Base-by-base conservation (phyloP, 92 coral and sea anemone genomes). In the Blastomussa wellsi region DNA sequence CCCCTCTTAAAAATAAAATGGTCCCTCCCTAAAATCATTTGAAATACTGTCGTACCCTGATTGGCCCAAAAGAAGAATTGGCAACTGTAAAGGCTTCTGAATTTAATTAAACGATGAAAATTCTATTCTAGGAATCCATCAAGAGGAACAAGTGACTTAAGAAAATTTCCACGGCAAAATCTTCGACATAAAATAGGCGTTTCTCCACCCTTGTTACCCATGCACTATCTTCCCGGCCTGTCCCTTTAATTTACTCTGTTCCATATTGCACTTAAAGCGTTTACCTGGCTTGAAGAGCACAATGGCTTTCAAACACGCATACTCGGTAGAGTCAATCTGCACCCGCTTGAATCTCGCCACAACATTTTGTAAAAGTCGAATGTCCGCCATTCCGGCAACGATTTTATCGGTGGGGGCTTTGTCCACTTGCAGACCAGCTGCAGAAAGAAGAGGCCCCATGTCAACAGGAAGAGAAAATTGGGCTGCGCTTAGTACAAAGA, bases 201-300 rank as follows among this genome's bases (percentile, higher is more conserved):
- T n/a, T n/a, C n/a, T n/a, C n/a, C n/a, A n/a, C n/a, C n/a, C n/a
- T n/a, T n/a, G n/a, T n/a, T n/a, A n/a, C n/a, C n/a, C n/a, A n/a
- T n/a, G n/a, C n/a, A n/a, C n/a, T n/a, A n/a, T n/a, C n/a, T n/a
- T n/a, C n/a, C n/a, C n/a, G n/a, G n/a, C 37, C 24, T 24, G 0
- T 10, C 14, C 39, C 76, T 2, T 11, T 14, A 38, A 11, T 2
- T 11, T 14, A 38, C 4, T 16, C 15, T 5, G 7, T 15, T 14
- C 66, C 31, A 59, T 13, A 24, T 7, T 19, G 24, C 0, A 35
- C 66, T 62, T 10, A 69, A 17, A n/a, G 15, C 7, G 26, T 91
- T 88, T 80, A 96, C 99, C 99, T 86, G 99, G 95, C 85, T 96
- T 96, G 72, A 96, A 96, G 6, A 96, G 92, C 10, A 96, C 98